These are phyloP conservation scores for Bombus terrestris DNA, from an alignment of 1,140 invertebrate genomes.

Conservation along the genomic window DNA sequence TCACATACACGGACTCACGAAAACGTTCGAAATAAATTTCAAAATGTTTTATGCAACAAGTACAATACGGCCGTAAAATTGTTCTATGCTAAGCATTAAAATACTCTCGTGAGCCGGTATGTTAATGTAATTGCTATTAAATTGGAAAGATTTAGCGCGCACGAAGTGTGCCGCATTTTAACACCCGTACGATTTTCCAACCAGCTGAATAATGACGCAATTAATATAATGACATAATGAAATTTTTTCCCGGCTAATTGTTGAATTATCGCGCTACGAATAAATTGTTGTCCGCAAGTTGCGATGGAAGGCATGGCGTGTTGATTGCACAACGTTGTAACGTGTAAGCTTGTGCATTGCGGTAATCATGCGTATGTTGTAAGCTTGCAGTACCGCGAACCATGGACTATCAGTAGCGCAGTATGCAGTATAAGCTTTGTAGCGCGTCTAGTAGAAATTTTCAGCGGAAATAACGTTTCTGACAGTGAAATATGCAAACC, in stretches of 20 bases:
- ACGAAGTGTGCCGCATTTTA: neutral
- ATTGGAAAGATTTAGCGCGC: neutral
- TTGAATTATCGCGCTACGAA: conserved; percentile 20
- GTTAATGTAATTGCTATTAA: neutral
- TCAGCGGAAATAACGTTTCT: neutral
- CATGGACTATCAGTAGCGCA: neutral
- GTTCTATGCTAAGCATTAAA: no score
- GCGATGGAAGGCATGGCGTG: neutral
- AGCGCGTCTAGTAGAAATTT: neutral
- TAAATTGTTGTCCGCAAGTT: neutral
- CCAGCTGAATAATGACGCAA: neutral
- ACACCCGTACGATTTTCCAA: neutral
- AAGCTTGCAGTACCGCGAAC: neutral
- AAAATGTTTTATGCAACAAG: no score
- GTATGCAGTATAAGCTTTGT: neutral
- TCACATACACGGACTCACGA: no score
- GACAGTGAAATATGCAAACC: neutral
- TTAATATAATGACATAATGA: conserved; percentile 31
- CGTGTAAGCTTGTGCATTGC: neutral
- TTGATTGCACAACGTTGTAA: neutral
- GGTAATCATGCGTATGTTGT: neutral
- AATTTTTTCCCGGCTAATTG: conserved; percentile 4
- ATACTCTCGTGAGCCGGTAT: no score
- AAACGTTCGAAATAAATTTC: no score
- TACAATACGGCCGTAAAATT: no score